A percentile compares a stretch with the other conserved stretches of the same genome.
These are phyloP conservation scores for Coregonus clupeaformis DNA, from an alignment of 2,113 vertebrate genomes.

Conservation along the genomic window DNA sequence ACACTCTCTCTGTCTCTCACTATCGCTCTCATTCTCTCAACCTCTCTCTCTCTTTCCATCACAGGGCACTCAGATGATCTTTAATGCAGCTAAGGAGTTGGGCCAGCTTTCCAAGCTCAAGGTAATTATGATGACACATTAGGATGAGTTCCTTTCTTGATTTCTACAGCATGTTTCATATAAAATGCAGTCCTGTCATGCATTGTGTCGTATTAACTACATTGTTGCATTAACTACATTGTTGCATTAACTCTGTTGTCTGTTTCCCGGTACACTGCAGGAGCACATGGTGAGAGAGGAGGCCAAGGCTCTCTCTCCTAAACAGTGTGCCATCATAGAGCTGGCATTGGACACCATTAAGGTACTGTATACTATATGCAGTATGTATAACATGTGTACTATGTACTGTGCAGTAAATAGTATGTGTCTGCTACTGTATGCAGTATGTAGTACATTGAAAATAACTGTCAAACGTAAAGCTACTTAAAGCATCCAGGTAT, in stretches of 20 bases:
- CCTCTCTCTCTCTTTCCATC: slow-evolving; percentile 11
- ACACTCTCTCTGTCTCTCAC: too few species aligned
- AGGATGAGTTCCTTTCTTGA: not conserved
- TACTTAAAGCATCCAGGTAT: too few species aligned
- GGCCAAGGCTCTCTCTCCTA: slow-evolving; percentile 91
- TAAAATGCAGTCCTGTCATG: too few species aligned
- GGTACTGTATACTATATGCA: slow-evolving; percentile 65
- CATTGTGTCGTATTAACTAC: too few species aligned
- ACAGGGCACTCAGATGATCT: slow-evolving; percentile 97
- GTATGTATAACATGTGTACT: not conserved
- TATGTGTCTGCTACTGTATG: too few species aligned
- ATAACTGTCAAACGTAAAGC: too few species aligned
- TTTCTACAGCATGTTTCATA: not conserved
- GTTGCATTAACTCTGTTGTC: not conserved
- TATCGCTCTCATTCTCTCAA: too few species aligned
- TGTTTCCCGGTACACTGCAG: slow-evolving; percentile 61
- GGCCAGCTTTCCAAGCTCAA: slow-evolving; percentile 96
- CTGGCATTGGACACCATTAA: slow-evolving; percentile 96
- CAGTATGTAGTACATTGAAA: too few species aligned
- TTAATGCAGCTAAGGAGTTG: slow-evolving; percentile 95
- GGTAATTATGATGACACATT: slow-evolving; percentile 63
- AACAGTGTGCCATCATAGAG: slow-evolving; percentile 94
- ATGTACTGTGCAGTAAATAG: too few species aligned
- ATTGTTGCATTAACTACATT: too few species aligned
- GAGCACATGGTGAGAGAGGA: slow-evolving; percentile 98